Evolutionary conservation across 2,113 vertebrate genomes (phyloP), one percentile per base, ranked within the genome.

Genomic region (Pontoporia blainvillei): DNA sequence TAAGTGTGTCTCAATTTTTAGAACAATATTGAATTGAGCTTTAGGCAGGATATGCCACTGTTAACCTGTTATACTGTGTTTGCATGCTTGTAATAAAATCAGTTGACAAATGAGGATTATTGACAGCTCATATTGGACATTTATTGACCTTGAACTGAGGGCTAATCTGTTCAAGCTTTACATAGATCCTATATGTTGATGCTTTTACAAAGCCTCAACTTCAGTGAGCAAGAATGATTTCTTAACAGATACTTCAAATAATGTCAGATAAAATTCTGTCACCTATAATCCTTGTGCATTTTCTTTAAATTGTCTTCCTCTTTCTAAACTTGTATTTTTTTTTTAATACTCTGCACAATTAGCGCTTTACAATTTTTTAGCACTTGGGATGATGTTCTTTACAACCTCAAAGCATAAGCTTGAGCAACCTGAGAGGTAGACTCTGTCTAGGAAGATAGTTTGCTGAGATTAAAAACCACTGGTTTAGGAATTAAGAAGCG

Each of bases 371-470:
- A 95, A 87, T 23, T 34, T 61, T 52, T 83, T 97, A 73, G 31
- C 36, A 46, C 12, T 93, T 86, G 17, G 71, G 21, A 46, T 64
- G 54, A 21, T 75, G 29, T 41, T 92, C 8, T 87, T 96, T 59
- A 89, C 36, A 89, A 84, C 34, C 61, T 21, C 46, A 54, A 73
- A 66, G 21, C 23, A 21, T 11, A 31, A 83, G 29, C 8, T 34
- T 90, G 64, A 95, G 31, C 23, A 69, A 89, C 20, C 3, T 15
- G 44, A 85, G 69, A 78, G 12, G 36, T 2, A 7, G 10, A 61
- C 23, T 78, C 92, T 90, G 36, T 90, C 87, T 92, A 92, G 87
- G 62, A 96, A 97, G 69, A 83, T 46, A 41, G 29, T 59, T 93
- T 64, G 36, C 71, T 81, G 39, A 85, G 39, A 46, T 81, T 62